A percentile compares a stretch with the other conserved stretches of the same genome.
phyloP scores from a whole-genome alignment of 2,113 vertebrate genomes.

The Polypterus bichir region DNA sequence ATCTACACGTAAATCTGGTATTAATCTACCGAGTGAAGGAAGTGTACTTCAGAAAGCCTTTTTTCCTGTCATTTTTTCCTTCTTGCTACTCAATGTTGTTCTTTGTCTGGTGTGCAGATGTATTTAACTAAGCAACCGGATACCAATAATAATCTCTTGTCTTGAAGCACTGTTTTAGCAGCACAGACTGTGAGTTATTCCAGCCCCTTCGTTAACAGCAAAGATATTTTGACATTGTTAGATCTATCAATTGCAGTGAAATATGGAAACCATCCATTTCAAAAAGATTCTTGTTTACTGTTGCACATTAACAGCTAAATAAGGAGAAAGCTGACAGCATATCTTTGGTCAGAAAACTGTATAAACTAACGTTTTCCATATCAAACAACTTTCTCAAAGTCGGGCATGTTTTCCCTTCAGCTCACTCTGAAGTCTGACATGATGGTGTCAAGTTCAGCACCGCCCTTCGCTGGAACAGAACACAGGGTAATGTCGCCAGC shows the following conservation, averaged over 20 bases:
- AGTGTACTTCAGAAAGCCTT: background rate
- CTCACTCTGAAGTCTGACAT: too few relatives aligned
- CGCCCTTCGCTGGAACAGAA: background rate
- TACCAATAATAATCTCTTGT: slow-evolving; percentile 1
- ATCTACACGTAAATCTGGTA: background rate
- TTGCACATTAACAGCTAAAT: too few relatives aligned
- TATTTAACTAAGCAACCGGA: slow-evolving; percentile 4
- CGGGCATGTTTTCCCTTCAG: too few relatives aligned
- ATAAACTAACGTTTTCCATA: too few relatives aligned
- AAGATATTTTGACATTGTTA: too few relatives aligned
- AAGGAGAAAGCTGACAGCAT: too few relatives aligned
- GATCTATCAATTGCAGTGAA: too few relatives aligned
- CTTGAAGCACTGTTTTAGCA: slow-evolving; percentile 2
- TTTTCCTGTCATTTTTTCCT: background rate
- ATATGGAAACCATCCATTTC: too few relatives aligned
- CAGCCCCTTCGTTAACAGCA: background rate
- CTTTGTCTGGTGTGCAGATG: slow-evolving; percentile 7
- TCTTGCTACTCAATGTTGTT: background rate
- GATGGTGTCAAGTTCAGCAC: background rate
- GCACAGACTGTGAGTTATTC: background rate
- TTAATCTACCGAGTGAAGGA: slow-evolving; percentile 7
- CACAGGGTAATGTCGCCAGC: background rate
- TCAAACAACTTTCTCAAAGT: too few relatives aligned
- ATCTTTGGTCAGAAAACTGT: too few relatives aligned
- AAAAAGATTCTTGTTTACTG: too few relatives aligned